Evolutionary conservation across 1,140 invertebrate species (phyloP), one percentile per base, ranked within the genome.

Genomic region (Drosophila micromelanica): DNA sequence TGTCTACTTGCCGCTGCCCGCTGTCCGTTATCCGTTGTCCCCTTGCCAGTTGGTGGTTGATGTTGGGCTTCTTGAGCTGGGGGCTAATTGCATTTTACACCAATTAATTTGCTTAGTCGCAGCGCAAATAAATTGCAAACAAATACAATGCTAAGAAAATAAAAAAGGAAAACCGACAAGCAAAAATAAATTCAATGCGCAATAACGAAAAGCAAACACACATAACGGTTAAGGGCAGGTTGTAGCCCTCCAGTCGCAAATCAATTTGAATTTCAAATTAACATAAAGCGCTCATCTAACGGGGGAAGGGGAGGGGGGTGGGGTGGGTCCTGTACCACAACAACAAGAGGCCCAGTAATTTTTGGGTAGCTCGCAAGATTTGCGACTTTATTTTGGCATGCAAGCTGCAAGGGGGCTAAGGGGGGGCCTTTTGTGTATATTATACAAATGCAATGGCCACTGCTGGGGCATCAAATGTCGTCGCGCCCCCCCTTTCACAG

Each of bases 221-320:
- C 61, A 78, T 74, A 35, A 42, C 27, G 37, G 12, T 49, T 30
- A 37, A 68, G 54, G 55, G 62, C 70, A 43, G 12, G 13, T 4
- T 43, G 23, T 23, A 52, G 20, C 54, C 32, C 46, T 45, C 30
- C 15, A 60, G 75, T 68, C 38, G 54, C 54, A 70, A 71, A 86
- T 87, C 75, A 78, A 86, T 85, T 85, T 85, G 69, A 80, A 85
- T 80, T 86, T 77, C 62, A 80, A 86, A 85, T 86, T 73, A 85
- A 73, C 63, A 74, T 38, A 68, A 74, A 78, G 43, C 13, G 15
- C n/a, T 20, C 52, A 60, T 17, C 40, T 15, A 20, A 2, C 42
- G 17, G 17, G 17, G 17, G 1, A 20, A 2, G 35, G 17, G 17
- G 17, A 2, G 1, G 17, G 15, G 45, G 17, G 27, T n/a, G 1